These are phyloP conservation scores for Scomber scombrus DNA, from an alignment of 2,113 vertebrate genomes.

Conservation along the genomic window DNA sequence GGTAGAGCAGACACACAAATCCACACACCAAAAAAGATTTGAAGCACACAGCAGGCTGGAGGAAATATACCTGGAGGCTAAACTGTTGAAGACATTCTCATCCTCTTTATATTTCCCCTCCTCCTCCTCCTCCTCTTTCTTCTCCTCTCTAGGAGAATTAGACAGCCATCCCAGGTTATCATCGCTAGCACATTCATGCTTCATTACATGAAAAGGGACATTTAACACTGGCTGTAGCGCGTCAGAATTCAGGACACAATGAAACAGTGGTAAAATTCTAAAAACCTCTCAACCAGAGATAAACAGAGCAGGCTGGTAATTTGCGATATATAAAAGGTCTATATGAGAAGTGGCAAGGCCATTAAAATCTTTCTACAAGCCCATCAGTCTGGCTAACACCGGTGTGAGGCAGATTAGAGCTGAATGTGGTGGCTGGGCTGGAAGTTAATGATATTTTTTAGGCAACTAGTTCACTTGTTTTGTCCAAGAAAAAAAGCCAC, in stretches of 20 bases:
- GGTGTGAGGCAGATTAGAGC: conserved; percentile 37
- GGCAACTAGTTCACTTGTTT: conserved; percentile 7
- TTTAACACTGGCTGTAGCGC: neutral
- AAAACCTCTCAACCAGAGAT: conserved; percentile 40
- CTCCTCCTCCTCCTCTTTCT: neutral
- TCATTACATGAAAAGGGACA: conserved; percentile 31
- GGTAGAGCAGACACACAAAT: neutral
- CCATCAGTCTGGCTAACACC: conserved; percentile 5
- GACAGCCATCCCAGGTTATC: conserved; percentile 34
- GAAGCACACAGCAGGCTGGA: neutral
- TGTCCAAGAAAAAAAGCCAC: conserved; percentile 10
- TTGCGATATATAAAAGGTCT: conserved; percentile 4
- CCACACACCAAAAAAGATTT: neutral
- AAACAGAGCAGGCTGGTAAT: conserved; percentile 21
- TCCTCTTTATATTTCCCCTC: neutral
- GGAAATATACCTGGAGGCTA: conserved; percentile 38
- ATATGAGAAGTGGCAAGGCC: conserved; percentile 36
- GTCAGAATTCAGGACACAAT: conserved; percentile 23
- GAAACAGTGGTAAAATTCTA: conserved; percentile 20
- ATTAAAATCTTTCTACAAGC: conserved; percentile 45
- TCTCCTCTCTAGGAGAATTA: neutral
- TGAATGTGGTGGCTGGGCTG: conserved; percentile 15
- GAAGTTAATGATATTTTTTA: conserved; percentile 28
- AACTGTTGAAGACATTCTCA: conserved; percentile 31
- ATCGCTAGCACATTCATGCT: conserved; percentile 26